Evolutionary conservation across 2,113 vertebrate species (phyloP), one percentile per base, ranked within the genome.

Genomic region (Gopherus flavomarginatus): DNA sequence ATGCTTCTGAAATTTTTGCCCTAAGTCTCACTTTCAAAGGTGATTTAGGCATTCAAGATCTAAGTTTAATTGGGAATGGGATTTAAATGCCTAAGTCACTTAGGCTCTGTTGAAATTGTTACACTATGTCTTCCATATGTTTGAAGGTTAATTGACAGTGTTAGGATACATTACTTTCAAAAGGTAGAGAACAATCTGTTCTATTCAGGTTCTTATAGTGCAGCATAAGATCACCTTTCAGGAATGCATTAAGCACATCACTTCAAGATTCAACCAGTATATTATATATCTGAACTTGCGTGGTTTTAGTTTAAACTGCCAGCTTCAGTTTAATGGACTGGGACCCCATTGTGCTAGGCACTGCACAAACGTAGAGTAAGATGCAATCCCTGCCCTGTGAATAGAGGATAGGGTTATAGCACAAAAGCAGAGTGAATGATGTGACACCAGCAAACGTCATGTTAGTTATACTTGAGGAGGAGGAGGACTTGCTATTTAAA

Each of bases 51-150:
- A 1, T 26, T 91, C 93, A 85, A 93, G 87, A 95, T 78, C 56
- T 93, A 78, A 95, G 83, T 93, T 93, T 86, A 81, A 72, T 80
- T 88, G 22, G 31, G 92, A 94, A 93, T 69, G 87, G 88, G 92
- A 90, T 90, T 95, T 90, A 38, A 8, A 88, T 89, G 84, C 65
- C 12, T 88, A 93, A 94, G 79, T 95, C 90, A 88, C 69, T 81
- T 57, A 42, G 44, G 13, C 29, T 72, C 57, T 77, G 81, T 92
- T 92, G 83, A 75, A 84, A 95, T 77, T 0, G 0, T 69, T 89
- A 29, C 81, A 38, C 53, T 91, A 93, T 83, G 72, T 93, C 72
- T 88, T 83, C 27, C 29, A 85, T 86, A 65, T 54, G 42, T 13
- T 27, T 47, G 11, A 47, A 17, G 83, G 49, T 22, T 59, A 86